Base-by-base conservation (phyloP, 2,888 invertebrate species). In the Drosophila robusta region DNA sequence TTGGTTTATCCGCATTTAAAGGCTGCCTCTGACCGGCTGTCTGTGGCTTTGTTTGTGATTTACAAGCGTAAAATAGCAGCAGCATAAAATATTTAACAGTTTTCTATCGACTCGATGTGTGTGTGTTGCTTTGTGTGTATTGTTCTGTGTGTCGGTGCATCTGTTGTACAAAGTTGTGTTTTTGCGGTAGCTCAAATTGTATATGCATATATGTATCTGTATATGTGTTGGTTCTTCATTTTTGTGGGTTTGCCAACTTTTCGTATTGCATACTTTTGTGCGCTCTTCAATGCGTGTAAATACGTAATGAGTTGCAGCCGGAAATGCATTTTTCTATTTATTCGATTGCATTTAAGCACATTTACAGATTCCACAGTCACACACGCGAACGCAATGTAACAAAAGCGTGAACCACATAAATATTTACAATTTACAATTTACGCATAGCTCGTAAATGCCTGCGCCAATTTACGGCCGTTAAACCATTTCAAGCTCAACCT, bases 61-160 rank as follows among this genome's bases (percentile, higher is more conserved):
- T 87, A 83, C 82, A 83, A 85, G 88, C 82, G 82, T 85, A 71
- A 83, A 83, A 83, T 87, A 81, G 82, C 80, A 85, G 68, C 70
- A 71, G 45, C 82, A 85, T 83, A 52, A 83, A 83, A 85, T 87
- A 83, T 83, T 85, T 65, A 83, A 76, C 82, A 68, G 54, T 67
- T 67, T 76, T 47, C 67, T 76, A 79, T 87, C 72, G 79, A 60
- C 70, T 76, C 14, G 14, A 14, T 16, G 39, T 42, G 29, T 36
- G 32, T 69, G 29, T 36, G 58, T 60, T 36, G 49, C 52, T 63
- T 22, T 55, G 46, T 55, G 16, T 61, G 44, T 55, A n/a, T 61
- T 22, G 9, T 42, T 49, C 34, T 57, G 45, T 51, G 39, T 41
- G 29, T 34, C 26, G 36, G 32, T 51, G 41, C 16, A 26, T 42